Percentiles rank a stretch among this genome's conserved stretches.
Conservation (phyloP, 2,113 vertebrate genomes). For the Nansenia antarctica region DNA sequence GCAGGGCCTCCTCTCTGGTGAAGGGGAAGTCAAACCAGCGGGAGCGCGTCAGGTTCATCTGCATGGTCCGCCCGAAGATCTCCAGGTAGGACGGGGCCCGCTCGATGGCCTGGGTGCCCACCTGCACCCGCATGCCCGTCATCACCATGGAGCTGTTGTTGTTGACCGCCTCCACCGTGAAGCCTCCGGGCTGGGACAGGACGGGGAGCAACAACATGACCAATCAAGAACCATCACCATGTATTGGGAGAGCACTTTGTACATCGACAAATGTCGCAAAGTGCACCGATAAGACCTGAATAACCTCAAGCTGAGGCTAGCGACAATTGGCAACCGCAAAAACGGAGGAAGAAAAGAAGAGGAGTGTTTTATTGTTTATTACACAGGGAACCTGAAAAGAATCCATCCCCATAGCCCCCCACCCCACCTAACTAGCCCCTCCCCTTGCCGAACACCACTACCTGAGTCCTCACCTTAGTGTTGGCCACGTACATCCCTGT, state of each 20-base stretch:
- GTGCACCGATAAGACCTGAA: no score
- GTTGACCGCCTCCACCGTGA: slow-evolving; percentile 93
- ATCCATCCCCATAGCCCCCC: no score
- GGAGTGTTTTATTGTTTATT: no score
- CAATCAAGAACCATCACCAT: no score
- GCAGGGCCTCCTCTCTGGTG: slow-evolving; percentile 94
- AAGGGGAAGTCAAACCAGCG: slow-evolving; percentile 99
- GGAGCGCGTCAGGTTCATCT: slow-evolving; percentile 93
- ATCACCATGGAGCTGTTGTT: slow-evolving; percentile 98
- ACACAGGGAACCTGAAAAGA: no score
- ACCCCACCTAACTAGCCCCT: no score
- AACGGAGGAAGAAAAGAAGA: no score
- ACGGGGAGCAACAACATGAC: neutral
- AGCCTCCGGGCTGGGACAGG: slow-evolving; percentile 86
- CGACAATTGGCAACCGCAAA: no score
- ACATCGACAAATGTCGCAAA: no score
- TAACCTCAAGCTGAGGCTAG: no score
- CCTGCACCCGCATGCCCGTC: slow-evolving; percentile 97
- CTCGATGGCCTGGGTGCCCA: slow-evolving; percentile 94
- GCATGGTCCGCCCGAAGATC: slow-evolving; percentile 97
- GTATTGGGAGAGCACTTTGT: no score
- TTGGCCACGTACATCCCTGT: slow-evolving; percentile 99
- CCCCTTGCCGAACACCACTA: no score
- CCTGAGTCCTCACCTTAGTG: slow-evolving; percentile 96
- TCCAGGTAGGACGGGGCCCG: slow-evolving; percentile 92